Evolutionary conservation across 53 echinoderm and acorn worm genomes (phyloP), one percentile per base, ranked within the genome.

Genomic region (Paracentrotus lividus): DNA sequence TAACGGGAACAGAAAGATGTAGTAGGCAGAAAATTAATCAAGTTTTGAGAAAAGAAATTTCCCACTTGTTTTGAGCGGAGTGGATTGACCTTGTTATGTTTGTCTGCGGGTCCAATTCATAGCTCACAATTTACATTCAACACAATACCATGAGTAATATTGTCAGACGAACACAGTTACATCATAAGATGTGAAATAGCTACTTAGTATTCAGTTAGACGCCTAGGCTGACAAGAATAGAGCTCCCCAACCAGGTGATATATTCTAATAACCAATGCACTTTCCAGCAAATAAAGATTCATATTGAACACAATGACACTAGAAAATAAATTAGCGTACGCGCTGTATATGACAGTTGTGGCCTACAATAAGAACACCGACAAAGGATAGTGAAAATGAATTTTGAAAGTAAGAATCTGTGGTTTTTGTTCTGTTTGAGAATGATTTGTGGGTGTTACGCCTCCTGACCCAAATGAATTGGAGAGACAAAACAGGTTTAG

Each of bases 301-400:
- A 81, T 81, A 81, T 47, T 13, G 45, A n/a, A 78, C 15, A 44
- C 15, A 77, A 42, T 8, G 7, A 43, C 36, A 21, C 20, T 6
- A 44, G 77, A 77, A 81, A 81, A 81, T 13, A 81, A 81, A 81
- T 81, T 81, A 47, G 81, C n/a, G 26, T 47, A 45, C 47, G 12
- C 26, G n/a, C 81, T 27, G 8, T n/a, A 33, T 13, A 0, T 81
- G 81, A 81, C 81, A 81, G 81, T 47, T 45, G 12, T 47, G 47
- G 5, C 81, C 47, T 40, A 45, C 47, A 47, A 81, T 81, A 81
- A 81, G 45, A 49, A 10, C 81, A 49, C 81, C 81, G 81, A 81
- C 81, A 81, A 47, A 81, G 81, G 26, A 47, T 47, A 27, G 81
- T 81, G 81, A 81, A 81, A 81, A 81, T 81, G 24, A 81, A 81